phyloP scores from a whole-genome alignment of 2,113 vertebrate species.

The Bambusicola thoracicus region DNA sequence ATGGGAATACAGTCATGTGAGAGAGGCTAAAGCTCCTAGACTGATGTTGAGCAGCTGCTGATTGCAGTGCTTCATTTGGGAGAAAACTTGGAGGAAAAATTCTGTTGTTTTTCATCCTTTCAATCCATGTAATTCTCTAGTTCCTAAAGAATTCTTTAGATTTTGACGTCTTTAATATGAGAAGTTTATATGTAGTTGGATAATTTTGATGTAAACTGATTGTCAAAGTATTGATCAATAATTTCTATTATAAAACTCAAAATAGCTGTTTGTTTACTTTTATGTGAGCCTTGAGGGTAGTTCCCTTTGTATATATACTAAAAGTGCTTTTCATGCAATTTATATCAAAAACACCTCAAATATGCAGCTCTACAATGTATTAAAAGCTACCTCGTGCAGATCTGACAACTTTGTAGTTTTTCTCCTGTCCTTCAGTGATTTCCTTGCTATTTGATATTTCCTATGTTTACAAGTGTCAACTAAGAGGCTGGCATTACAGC shows the following conservation, averaged over 20 bases:
- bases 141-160: neutral
- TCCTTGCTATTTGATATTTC: neutral
- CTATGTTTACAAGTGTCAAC: neutral
- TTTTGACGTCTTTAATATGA: neutral
- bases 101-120: neutral
- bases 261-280: neutral
- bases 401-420: constrained; percentile 6
- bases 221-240: neutral
- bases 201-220: neutral
- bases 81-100: neutral
- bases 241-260: neutral
- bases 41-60: neutral
- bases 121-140: neutral
- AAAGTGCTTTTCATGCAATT: neutral
- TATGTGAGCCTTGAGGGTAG: neutral
- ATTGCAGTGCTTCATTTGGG: neutral
- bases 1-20: neutral
- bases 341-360: neutral
- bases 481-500: neutral
- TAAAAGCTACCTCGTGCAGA: neutral
- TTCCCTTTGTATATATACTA: neutral
- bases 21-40: neutral
- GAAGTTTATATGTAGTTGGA: neutral
- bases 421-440: constrained; percentile 4
- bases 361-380: neutral